These are phyloP conservation scores for Dermolepida albohirtum DNA, from an alignment of 2,888 invertebrate genomes.

Conservation along the genomic window DNA sequence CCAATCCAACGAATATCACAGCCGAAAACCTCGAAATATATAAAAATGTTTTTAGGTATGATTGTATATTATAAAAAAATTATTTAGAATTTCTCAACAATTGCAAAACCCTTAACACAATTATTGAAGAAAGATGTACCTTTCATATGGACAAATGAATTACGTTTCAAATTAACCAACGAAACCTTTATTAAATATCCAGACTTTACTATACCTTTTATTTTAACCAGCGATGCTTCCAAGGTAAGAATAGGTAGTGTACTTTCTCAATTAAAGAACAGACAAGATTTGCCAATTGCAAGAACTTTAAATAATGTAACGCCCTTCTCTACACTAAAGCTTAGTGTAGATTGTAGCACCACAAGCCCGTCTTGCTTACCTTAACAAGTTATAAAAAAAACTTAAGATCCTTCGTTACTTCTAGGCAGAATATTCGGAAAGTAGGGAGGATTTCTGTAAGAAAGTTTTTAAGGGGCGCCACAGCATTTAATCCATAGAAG, in stretches of 20 bases:
- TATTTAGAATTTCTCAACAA: constrained; percentile 30
- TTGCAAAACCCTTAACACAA: constrained; percentile 47
- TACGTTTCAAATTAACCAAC: constrained; percentile 18
- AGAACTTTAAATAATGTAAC: constrained; percentile 39
- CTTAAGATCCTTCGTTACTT: too few relatives aligned
- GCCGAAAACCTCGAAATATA: constrained; percentile 49
- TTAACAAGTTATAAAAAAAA: too few relatives aligned
- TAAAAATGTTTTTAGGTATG: constrained; percentile 53
- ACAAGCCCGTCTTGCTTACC: too few relatives aligned
- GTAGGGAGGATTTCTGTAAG: too few relatives aligned
- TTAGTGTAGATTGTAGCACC: too few relatives aligned
- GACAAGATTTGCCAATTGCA: constrained; percentile 38
- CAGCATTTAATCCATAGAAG: too few relatives aligned
- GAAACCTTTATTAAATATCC: constrained; percentile 17
- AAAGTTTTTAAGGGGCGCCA: too few relatives aligned
- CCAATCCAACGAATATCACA: too few relatives aligned
- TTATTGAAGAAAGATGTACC: too few relatives aligned
- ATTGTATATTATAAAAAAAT: constrained; percentile 14
- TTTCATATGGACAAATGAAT: constrained; percentile 7
- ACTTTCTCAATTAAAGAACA: constrained; percentile 8
- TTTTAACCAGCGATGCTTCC: constrained; percentile 20
- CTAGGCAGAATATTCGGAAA: too few relatives aligned
- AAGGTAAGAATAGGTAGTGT: constrained; percentile 14
- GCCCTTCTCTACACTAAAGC: too few relatives aligned
- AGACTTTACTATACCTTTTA: constrained; percentile 23